Evolutionary conservation across 2,797 vertebrate species (phyloP), one percentile per base, ranked within the genome.

Genomic region (Phrynocephalus forsythii): DNA sequence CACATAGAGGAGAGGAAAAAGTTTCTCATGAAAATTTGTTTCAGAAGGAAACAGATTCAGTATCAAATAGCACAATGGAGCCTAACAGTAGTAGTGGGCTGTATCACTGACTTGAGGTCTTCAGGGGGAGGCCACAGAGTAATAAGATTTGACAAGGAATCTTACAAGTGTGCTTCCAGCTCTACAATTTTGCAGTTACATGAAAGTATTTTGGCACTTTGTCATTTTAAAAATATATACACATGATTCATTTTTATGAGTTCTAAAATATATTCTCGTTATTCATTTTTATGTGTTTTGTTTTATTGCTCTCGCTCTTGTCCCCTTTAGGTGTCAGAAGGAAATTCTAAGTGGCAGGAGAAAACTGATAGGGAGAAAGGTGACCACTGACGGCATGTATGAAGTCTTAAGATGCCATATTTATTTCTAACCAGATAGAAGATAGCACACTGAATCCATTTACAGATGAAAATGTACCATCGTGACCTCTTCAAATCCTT

Each of bases 401-500:
- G 79, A 69, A 56, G 22, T 56, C n/a, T 44, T 26, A 60, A 78
- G 38, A 52, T 75, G 20, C 18, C 8, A 24, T 15, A 72, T 81
- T 13, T 28, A 81, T 82, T 76, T 76, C 76, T 13, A 77, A 48
- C 2, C 69, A 48, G 56, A 7, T 52, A 33, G 81, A 82, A 52
- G 24, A 33, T 5, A 69, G 13, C 11, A 24, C 16, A 68, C 18
- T 11, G 18, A 38, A 72, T 79, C 56, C 28, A 8, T 84, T 84
- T 63, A 10, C 15, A 56, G 50, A 77, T n/a, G 63, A 71, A 79
- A 79, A n/a, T 56, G 8, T 44, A 83, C 30, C 76, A 67, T 33
- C 71, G 20, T 84, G 86, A 90, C 78, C 89, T 82, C 71, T 77
- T 68, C 71, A 78, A 67, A 87, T 87, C 77, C 82, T 84, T 90